Base-by-base conservation (phyloP, 1,140 invertebrate genomes). In the Polyergus mexicanus region DNA sequence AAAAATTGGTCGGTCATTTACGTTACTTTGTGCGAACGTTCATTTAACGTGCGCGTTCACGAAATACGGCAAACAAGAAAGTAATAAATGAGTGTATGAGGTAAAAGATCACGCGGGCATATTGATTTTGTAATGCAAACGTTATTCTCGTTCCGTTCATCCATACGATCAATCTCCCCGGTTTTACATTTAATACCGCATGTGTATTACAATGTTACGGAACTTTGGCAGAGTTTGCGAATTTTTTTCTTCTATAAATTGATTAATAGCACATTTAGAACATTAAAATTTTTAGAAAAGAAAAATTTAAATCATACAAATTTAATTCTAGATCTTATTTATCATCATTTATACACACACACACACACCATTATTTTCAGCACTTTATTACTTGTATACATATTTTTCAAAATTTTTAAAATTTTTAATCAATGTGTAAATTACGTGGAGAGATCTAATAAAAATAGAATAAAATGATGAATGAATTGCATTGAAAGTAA, bases 71-170 rank as follows among this genome's bases (percentile, higher is more conserved):
- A 80, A 80, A 80, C 78, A 83, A 83, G 78, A 83, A 54, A 25
- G 78, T 74, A 83, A 83, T 83, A 83, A 83, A 83, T 74, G 54
- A 51, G 54, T 41, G 38, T 47, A 74, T 47, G 44, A 56, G 68
- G 56, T 83, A 83, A 83, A 83, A 74, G 54, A 83, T 68, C 68
- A 83, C 65, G 58, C 68, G 3, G 38, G 68, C 78, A 74, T 83
- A 83, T 83, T 83, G 78, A 83, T 83, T 83, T 74, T 69, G 68
- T 56, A 44, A 83, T 83, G 68, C 68, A 83, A 60, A 54, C 78
- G 78, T 80, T 80, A 80, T 80, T 47, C 65, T 69, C 77, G 63
- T 83, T 83, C 22, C 38, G 38, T n/a, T 83, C 78, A 47, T 54
- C 28, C 28, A 83, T n/a, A 13, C 54, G 38, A 74, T 83, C 78